Conservation (phyloP, 2,113 vertebrate genomes). For the Piaya cayana region DNA sequence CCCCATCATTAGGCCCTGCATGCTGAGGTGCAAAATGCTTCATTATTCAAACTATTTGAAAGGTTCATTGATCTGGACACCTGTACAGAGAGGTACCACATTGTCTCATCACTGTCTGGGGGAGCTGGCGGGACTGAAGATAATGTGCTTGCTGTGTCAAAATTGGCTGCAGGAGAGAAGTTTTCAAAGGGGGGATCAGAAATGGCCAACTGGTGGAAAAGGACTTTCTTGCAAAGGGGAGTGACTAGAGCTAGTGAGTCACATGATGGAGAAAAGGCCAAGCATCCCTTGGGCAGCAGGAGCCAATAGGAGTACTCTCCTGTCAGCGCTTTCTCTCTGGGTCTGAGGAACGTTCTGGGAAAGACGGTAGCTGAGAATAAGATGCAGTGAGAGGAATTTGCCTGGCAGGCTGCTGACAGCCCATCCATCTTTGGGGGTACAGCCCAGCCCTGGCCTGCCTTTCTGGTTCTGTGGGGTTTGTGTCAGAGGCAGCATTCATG, state of each 20-base stretch:
- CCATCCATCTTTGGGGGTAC: background rate
- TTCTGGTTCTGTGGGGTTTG: background rate
- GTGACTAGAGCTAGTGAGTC: background rate
- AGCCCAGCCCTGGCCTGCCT: background rate
- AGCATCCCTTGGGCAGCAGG: background rate
- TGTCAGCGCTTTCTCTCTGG: background rate
- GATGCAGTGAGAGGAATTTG: background rate
- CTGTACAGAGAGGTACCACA: background rate
- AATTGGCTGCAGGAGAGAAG: background rate
- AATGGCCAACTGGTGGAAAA: background rate
- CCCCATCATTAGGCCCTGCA: background rate
- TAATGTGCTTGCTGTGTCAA: background rate
- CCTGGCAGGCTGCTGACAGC: background rate
- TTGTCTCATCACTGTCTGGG: background rate
- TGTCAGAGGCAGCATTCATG: background rate
- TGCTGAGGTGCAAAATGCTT: background rate
- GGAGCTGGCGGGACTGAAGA: background rate
- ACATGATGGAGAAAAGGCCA: background rate
- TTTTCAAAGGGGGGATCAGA: background rate
- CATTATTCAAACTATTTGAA: background rate
- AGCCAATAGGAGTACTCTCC: background rate
- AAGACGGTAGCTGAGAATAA: background rate
- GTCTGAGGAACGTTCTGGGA: background rate
- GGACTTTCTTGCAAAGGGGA: background rate
- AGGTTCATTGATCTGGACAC: background rate